Evolutionary conservation across 2,888 invertebrate genomes (phyloP).

Genomic region (Tupiocoris notatus): DNA sequence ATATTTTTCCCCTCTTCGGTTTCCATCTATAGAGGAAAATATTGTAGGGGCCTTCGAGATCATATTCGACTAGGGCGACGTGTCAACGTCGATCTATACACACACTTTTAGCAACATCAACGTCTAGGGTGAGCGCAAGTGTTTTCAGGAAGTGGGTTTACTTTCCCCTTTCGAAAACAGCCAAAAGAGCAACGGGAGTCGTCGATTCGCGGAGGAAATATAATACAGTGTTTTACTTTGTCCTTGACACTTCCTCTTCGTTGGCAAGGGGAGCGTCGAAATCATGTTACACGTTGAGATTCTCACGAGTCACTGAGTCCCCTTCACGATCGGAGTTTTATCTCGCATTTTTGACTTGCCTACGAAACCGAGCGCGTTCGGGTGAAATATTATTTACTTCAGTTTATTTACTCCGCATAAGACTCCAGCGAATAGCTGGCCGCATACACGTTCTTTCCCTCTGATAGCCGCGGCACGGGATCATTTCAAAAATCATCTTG

Average conservation of each 20-base stretch:
- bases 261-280: conserved; percentile 13
- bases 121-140: background rate
- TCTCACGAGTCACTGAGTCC: background rate
- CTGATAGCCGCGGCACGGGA: too few species aligned
- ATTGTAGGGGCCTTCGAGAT: conserved; percentile 10
- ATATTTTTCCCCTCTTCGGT: background rate
- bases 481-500: too few species aligned
- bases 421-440: too few species aligned
- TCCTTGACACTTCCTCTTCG: conserved; percentile 21
- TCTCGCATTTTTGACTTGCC: too few species aligned
- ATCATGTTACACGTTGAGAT: conserved; percentile 25
- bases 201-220: conserved; percentile 25
- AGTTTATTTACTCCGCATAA: too few species aligned
- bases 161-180: conserved; percentile 16
- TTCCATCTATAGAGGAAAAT: background rate
- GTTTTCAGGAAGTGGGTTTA: conserved; percentile 20
- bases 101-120: conserved; percentile 36
- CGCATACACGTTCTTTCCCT: too few species aligned
- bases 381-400: too few species aligned
- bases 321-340: too few species aligned
- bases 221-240: conserved; percentile 39
- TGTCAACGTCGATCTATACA: conserved; percentile 9
- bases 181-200: background rate
- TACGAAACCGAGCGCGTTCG: too few species aligned
- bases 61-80: conserved; percentile 9